phyloP scores from a whole-genome alignment of 1,140 invertebrate genomes.

The Cotesia typhae region DNA sequence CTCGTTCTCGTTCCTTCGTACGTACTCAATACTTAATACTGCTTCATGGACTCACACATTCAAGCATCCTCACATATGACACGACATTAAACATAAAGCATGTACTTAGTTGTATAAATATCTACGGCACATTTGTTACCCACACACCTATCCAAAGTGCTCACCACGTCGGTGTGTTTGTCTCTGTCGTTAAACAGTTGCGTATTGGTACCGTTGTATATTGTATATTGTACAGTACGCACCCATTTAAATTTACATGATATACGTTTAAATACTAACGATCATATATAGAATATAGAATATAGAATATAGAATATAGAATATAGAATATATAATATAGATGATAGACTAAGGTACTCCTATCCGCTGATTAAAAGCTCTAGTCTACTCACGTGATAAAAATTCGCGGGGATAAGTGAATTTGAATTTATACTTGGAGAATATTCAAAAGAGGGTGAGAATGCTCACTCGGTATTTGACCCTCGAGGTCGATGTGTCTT shows the following conservation, averaged over 20 bases:
- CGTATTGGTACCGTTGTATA: background rate
- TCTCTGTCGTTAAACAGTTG: background rate
- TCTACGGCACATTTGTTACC: too few relatives aligned
- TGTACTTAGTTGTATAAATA: background rate
- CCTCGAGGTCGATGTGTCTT: slow-evolving; percentile 22
- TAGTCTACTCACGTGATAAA: too few relatives aligned
- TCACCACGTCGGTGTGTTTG: background rate
- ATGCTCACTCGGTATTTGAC: slow-evolving; percentile 26
- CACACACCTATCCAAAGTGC: too few relatives aligned
- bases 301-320: too few relatives aligned
- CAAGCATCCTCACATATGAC: background rate
- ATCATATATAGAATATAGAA: too few relatives aligned
- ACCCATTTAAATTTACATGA: slow-evolving; percentile 1
- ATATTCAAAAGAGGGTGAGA: too few relatives aligned
- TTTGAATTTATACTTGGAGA: too few relatives aligned
- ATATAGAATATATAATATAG: too few relatives aligned
- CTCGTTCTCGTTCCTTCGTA: background rate
- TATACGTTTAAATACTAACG: background rate
- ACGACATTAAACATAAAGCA: background rate
- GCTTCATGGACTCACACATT: background rate
- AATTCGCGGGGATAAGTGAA: too few relatives aligned
- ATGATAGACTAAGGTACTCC: too few relatives aligned
- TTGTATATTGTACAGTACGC: background rate
- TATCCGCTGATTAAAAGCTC: too few relatives aligned
- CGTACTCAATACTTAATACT: background rate